These are phyloP conservation scores for Lutjanus argentimaculatus DNA, from an alignment of 2,797 vertebrate species.

Conservation along the genomic window DNA sequence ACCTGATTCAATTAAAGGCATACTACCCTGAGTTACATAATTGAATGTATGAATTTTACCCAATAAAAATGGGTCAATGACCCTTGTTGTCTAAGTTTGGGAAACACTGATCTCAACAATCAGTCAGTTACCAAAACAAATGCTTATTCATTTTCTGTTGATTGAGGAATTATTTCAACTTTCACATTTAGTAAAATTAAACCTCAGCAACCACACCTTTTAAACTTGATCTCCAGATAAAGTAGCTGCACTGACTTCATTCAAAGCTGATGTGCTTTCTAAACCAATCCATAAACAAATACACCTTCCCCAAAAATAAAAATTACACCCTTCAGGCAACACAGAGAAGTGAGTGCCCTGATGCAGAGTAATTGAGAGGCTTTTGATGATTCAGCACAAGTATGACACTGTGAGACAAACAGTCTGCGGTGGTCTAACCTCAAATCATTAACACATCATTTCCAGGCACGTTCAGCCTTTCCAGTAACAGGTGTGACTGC, in stretches of 20 bases:
- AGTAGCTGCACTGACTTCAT: background rate
- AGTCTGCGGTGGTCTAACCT: slow-evolving; percentile 27
- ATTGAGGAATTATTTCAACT: background rate
- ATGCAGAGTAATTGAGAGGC: slow-evolving; percentile 15
- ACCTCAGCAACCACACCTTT: background rate
- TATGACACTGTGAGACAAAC: slow-evolving; percentile 31
- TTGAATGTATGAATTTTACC: too few species aligned
- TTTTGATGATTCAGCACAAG: slow-evolving; percentile 41
- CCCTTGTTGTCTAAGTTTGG: too few species aligned
- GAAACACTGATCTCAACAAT: too few species aligned
- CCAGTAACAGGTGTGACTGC: slow-evolving; percentile 17
- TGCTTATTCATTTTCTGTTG: background rate
- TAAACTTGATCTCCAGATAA: background rate
- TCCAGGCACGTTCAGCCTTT: slow-evolving; percentile 20
- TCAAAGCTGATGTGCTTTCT: background rate
- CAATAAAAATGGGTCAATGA: too few species aligned
- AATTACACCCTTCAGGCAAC: slow-evolving; percentile 14
- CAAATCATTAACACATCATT: slow-evolving; percentile 44
- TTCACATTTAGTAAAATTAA: background rate
- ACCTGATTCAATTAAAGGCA: too few species aligned
- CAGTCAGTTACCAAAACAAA: too few species aligned
- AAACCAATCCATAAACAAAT: slow-evolving; percentile 11
- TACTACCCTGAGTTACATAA: too few species aligned
- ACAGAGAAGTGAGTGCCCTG: slow-evolving; percentile 12
- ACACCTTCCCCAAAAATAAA: background rate